Conservation (phyloP, 2,113 vertebrate genomes). For the Mormyrus lacerda region DNA sequence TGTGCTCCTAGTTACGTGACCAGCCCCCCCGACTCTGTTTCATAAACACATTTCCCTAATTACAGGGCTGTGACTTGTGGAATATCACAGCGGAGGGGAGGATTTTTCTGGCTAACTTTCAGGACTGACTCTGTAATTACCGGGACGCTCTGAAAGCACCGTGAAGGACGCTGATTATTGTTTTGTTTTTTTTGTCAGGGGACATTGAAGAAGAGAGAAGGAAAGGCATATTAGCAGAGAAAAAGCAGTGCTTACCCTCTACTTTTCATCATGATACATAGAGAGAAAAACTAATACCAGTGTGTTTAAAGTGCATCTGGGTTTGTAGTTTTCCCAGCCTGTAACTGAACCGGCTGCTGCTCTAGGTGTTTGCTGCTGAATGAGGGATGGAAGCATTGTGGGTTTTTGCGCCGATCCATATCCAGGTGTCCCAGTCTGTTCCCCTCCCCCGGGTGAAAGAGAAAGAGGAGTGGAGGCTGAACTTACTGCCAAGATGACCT, state of each 20-base stretch:
- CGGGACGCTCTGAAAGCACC: neutral
- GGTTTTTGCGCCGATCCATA: neutral
- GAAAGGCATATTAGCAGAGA: neutral
- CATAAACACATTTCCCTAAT: slow-evolving; percentile 40
- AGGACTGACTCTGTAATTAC: slow-evolving; percentile 29
- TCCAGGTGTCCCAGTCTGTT: neutral
- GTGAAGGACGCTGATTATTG: neutral
- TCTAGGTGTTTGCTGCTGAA: neutral
- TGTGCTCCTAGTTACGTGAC: slow-evolving; percentile 22
- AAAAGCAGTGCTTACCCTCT: neutral
- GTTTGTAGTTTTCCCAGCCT: neutral
- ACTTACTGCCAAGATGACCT: slow-evolving; percentile 98
- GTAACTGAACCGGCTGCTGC: too few relatives aligned
- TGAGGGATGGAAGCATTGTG: neutral
- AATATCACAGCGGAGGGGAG: slow-evolving; percentile 9
- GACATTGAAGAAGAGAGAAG: neutral
- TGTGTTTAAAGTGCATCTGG: neutral
- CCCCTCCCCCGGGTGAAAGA: too few relatives aligned
- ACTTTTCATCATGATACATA: neutral
- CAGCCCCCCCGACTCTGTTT: slow-evolving; percentile 27
- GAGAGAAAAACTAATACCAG: neutral
- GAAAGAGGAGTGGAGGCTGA: slow-evolving; percentile 18
- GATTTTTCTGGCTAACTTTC: slow-evolving; percentile 4
- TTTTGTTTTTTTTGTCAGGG: neutral
- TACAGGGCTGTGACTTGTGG: slow-evolving; percentile 26